Evolutionary conservation across 2,888 invertebrate species (phyloP), one percentile per base, ranked within the genome.

Genomic region (Melanostoma mellinum): DNA sequence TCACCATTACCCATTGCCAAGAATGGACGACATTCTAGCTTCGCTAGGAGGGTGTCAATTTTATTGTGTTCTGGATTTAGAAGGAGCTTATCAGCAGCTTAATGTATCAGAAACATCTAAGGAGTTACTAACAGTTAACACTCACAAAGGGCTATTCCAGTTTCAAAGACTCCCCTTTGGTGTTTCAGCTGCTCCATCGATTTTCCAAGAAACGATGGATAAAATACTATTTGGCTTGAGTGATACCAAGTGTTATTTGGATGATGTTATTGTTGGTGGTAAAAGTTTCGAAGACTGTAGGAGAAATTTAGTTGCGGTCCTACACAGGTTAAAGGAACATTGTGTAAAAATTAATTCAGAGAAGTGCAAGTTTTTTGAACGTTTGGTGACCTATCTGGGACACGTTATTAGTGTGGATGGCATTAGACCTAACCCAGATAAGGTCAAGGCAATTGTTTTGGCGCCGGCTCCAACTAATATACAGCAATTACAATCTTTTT

Each of bases 381-480:
- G 8, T n/a, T 4, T 10, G 1, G 60, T 60, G 2, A 46, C 73
- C 38, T 77, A 72, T 35, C 67, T 82, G 36, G 77, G 73, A 40
- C 82, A 82, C 6, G 33, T 52, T 20, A 58, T 65, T 68, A 20
- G 20, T 42, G 9, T 42, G n/a, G 9, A 42, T 42, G 42, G 9
- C 53, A 76, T 85, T 6, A n/a, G 50, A 40, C 80, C 85, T 6
- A 68, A 63, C 44, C 53, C 53, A 20, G 30, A 63, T 0, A 85
- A 85, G 46, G 42, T 75, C 3, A 38, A 76, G 32, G 85, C 79
- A 10, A 65, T 85, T 3, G 3, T 65, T 3, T 38, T 52, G 8
- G 85, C 85, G 1, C 79, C 85, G 5, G 52, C 33, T 8, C 79
- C 85, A 9, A 56, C 63, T 65, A 71, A 80, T 52, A 2, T 85